A percentile compares a stretch with the other conserved stretches of the same genome.
Conservation (phyloP, 2,888 invertebrate genomes). For the Bombylius major region DNA sequence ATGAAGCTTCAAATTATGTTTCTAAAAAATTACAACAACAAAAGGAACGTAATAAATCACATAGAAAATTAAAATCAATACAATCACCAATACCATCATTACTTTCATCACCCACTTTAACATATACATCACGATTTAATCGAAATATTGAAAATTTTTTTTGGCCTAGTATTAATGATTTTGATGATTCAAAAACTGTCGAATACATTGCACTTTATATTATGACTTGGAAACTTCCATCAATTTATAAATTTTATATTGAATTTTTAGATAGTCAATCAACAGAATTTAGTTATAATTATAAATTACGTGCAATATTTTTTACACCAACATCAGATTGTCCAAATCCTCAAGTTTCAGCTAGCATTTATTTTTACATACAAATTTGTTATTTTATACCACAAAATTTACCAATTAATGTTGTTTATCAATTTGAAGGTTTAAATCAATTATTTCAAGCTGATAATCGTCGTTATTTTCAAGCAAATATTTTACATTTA, state of each 20-base stretch:
- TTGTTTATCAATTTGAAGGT: constrained; percentile 12
- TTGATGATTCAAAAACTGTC: not conserved
- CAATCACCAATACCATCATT: too few relatives aligned
- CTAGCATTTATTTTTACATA: constrained; percentile 35
- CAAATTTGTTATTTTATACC: constrained; percentile 19
- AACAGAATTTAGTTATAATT: constrained; percentile 18
- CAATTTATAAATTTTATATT: too few relatives aligned
- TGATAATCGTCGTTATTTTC: not conserved
- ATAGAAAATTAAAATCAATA: too few relatives aligned
- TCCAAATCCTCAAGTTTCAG: constrained; percentile 38
- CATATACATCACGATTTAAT: not conserved
- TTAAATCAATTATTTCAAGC: constrained; percentile 2
- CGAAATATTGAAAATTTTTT: not conserved
- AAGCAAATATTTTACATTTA: too few relatives aligned
- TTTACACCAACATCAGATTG: constrained; percentile 35
- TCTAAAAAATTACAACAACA: too few relatives aligned
- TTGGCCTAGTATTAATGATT: not conserved
- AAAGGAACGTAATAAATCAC: too few relatives aligned
- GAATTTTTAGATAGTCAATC: too few relatives aligned
- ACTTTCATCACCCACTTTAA: too few relatives aligned
- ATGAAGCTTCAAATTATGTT: too few relatives aligned
- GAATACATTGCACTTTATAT: not conserved
- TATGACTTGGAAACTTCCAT: not conserved
- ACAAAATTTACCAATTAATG: constrained; percentile 3
- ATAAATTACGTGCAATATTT: constrained; percentile 31